These are phyloP conservation scores for Yponomeuta cagnagella DNA, from an alignment of 2,888 invertebrate species.

Conservation along the genomic window DNA sequence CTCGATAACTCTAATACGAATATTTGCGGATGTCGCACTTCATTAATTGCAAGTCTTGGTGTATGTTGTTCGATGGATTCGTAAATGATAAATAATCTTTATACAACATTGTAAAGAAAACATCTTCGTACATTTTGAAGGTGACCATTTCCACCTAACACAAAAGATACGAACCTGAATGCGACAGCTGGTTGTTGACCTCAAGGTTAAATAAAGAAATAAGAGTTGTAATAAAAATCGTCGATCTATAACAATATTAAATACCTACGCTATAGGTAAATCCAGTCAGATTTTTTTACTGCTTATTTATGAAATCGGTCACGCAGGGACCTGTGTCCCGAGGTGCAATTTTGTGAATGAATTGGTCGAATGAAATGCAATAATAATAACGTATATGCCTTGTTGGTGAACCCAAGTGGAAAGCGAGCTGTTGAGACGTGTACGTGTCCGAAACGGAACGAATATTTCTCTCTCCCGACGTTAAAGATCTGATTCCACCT, in stretches of 20 bases:
- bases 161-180: no score
- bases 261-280: no score
- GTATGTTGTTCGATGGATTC: no score
- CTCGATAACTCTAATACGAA: conserved; percentile 63
- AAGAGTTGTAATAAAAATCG: background rate
- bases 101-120: no score
- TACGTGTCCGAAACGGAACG: conserved; percentile 38
- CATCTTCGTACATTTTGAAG: no score
- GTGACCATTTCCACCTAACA: no score
- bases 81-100: no score
- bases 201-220: background rate
- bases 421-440: conserved; percentile 29
- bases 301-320: conserved; percentile 46
- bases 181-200: no score
- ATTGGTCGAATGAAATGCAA: conserved; percentile 68
- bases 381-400: conserved; percentile 45
- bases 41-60: conserved; percentile 5
- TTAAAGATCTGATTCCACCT: conserved; percentile 33
- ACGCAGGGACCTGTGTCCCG: conserved; percentile 47
- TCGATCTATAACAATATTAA: no score
- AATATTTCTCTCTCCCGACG: background rate
- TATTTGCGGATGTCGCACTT: conserved; percentile 21
- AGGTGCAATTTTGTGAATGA: conserved; percentile 73
- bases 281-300: conserved; percentile 19
- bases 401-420: conserved; percentile 43